Percentiles rank a stretch among this genome's conserved stretches.
These are phyloP conservation scores for Stenodera caucasica DNA, from an alignment of 2,888 invertebrate genomes.

Conservation along the genomic window DNA sequence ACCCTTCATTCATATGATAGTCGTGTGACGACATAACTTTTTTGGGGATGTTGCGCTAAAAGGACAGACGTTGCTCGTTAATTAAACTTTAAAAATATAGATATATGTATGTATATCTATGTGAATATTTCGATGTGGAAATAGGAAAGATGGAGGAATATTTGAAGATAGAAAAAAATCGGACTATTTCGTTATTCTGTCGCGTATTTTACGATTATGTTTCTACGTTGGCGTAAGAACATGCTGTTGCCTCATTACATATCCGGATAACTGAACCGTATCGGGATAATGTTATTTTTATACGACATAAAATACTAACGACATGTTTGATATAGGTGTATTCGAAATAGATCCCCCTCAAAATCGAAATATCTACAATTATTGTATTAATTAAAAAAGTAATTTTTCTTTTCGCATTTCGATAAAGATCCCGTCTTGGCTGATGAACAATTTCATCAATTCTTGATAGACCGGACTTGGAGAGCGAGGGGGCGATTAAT, in stretches of 20 bases:
- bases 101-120: neutral
- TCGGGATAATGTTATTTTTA: conserved; percentile 50
- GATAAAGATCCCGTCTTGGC: neutral
- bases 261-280: conserved; percentile 50
- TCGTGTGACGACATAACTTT: conserved; percentile 10
- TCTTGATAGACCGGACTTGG: neutral
- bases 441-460: conserved; percentile 2
- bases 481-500: neutral
- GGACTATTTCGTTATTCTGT: neutral
- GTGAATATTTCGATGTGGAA: neutral
- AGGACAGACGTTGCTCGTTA: conserved; percentile 29
- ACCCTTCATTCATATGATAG: neutral
- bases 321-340: conserved; percentile 43
- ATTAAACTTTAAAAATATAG: conserved; percentile 40
- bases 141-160: neutral
- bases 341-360: neutral
- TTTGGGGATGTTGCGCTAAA: conserved; percentile 21
- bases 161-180: neutral
- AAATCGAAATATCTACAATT: neutral
- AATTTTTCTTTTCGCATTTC: neutral
- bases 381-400: conserved; percentile 3
- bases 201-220: conserved; percentile 45
- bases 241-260: conserved; percentile 50
- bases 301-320: conserved; percentile 51
- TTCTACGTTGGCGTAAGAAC: conserved; percentile 40